Base-by-base conservation (phyloP, 1,140 invertebrate species). In the Conopomorpha cramerella region DNA sequence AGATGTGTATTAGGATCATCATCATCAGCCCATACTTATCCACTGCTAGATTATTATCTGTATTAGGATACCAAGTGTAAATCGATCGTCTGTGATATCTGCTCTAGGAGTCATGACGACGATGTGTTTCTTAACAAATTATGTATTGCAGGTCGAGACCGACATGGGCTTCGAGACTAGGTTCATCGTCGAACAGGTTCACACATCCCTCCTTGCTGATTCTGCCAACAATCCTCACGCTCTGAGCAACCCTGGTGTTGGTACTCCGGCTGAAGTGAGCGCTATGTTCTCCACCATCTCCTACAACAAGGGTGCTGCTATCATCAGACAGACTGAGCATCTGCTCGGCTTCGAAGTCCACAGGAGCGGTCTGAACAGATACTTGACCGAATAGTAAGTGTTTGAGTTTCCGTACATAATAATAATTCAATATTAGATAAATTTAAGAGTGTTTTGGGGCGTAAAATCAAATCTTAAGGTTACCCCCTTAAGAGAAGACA, bases 271-370 rank as follows among this genome's bases (percentile, higher is more conserved):
- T 0, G 62, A 82, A 35, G 66, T 84, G 1, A 57, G 64, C 3
- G 55, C 55, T 4, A 84, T 83, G 66, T 87, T 87, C 42, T 77
- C 79, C 12, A 73, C 65, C 8, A 79, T 86, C 32, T 80, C 80
- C 1, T 87, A 87, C 42, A 82, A 80, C 34, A 87, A 87, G 58
- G 84, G 83, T 14, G 87, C 81, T 1, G 74, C 82, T 8, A 59
- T 93, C 8, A 84, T 93, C 11, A 77, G 89, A 39, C 92, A 92
- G 91, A 85, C 90, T 49, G 78, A 85, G 43, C 81, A 87, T 49
- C 81, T 87, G 18, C 71, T 92, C n/a, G 86, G 86, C 2, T 63
- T 77, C 17, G 59, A 77, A 0, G 78, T 80, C 1, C 90, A 91
- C 54, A 63, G 77, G 46, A 55, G 65, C 34, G 87, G 86, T 2